These are phyloP conservation scores for Sebastes iracundus DNA, from an alignment of 2,797 vertebrate species.

Conservation along the genomic window DNA sequence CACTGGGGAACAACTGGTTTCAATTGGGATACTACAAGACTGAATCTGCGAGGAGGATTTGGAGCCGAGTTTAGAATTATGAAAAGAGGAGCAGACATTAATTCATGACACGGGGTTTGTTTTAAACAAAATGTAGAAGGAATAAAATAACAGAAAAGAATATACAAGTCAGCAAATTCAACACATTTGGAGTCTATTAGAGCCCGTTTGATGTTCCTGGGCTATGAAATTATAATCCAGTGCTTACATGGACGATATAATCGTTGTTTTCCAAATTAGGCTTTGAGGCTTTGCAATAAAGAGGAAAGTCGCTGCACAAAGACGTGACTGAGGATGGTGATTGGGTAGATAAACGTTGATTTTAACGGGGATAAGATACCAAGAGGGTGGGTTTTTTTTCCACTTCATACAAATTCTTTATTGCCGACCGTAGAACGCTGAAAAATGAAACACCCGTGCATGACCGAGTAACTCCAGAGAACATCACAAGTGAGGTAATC, in stretches of 20 bases:
- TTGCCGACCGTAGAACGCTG: slow-evolving; percentile 42
- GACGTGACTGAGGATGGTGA: slow-evolving; percentile 39
- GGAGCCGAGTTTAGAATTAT: slow-evolving; percentile 28
- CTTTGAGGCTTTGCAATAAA: slow-evolving; percentile 68
- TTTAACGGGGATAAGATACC: slow-evolving; percentile 53
- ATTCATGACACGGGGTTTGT: slow-evolving; percentile 61
- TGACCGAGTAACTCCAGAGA: slow-evolving; percentile 84
- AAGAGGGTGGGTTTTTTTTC: slow-evolving; percentile 7
- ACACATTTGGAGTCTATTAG: slow-evolving; percentile 71
- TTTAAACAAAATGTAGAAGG: slow-evolving; percentile 58
- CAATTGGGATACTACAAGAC: slow-evolving; percentile 54
- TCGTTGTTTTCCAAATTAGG: slow-evolving; percentile 70
- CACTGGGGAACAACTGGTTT: slow-evolving; percentile 68
- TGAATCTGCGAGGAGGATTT: slow-evolving; percentile 25
- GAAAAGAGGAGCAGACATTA: slow-evolving; percentile 43
- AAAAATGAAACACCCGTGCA: slow-evolving; percentile 77
- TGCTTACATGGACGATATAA: slow-evolving; percentile 72
- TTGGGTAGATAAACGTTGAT: slow-evolving; percentile 61
- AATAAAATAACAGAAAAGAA: slow-evolving; percentile 50
- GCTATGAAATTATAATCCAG: slow-evolving; percentile 74
- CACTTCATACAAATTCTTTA: slow-evolving; percentile 47
- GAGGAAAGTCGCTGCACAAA: slow-evolving; percentile 46
- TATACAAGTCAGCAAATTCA: slow-evolving; percentile 64
- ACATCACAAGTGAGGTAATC: slow-evolving; percentile 86
- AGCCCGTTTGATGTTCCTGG: slow-evolving; percentile 67